Evolutionary conservation across 1,140 invertebrate species (phyloP), one percentile per base, ranked within the genome.

Genomic region (Antheraea mylitta): DNA sequence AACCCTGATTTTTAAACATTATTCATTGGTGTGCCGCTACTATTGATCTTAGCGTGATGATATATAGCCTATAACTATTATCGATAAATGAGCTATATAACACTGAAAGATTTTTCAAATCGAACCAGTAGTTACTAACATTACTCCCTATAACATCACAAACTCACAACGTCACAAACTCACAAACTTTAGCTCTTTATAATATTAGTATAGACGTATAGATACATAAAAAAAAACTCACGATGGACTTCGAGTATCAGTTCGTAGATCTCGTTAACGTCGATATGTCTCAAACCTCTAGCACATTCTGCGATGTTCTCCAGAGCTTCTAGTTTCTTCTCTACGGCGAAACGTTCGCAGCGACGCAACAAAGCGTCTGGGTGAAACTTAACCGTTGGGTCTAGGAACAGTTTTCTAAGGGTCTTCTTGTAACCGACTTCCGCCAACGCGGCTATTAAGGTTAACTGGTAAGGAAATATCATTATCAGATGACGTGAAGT

Each of bases 171-270:
- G n/a, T n/a, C n/a, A n/a, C n/a, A n/a, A n/a, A n/a, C n/a, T n/a
- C n/a, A n/a, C n/a, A n/a, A n/a, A n/a, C n/a, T n/a, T n/a, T n/a
- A n/a, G n/a, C n/a, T n/a, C n/a, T n/a, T n/a, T n/a, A n/a, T n/a
- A n/a, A n/a, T n/a, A n/a, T n/a, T n/a, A n/a, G n/a, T n/a, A n/a
- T n/a, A n/a, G n/a, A n/a, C n/a, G n/a, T n/a, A n/a, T n/a, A n/a
- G n/a, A n/a, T n/a, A n/a, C n/a, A n/a, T n/a, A n/a, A 30, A 30
- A 30, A 30, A 30, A 61, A 72, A 92, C 93, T 93, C 79, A 94
- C 94, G 86, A 62, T 92, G 92, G 63, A 92, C 82, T 69, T 90
- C 84, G 72, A 94, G 70, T 4, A 94, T 91, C 66, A 87, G 73
- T 8, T 92, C 80, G 72, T 93, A 93, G 42, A 94, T 79, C 11